Conservation (phyloP, 2,113 vertebrate species). For the Tachysurus vachellii region DNA sequence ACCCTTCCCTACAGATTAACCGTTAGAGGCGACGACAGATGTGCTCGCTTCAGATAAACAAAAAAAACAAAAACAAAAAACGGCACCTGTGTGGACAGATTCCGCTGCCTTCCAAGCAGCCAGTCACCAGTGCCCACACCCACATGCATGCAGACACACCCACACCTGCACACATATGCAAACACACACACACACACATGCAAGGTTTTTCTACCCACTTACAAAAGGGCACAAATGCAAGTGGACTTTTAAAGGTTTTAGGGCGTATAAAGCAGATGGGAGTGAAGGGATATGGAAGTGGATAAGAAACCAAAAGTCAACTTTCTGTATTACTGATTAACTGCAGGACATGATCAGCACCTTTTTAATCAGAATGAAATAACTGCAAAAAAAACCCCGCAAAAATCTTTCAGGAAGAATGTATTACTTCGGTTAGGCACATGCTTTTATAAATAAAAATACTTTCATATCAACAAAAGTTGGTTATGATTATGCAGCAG, state of each 20-base stretch:
- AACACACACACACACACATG: conserved; percentile 42
- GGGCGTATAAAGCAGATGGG: background rate
- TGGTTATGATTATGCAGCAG: background rate
- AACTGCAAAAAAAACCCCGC: background rate
- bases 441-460: background rate
- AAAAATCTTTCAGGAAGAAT: background rate
- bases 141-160: conserved; percentile 47
- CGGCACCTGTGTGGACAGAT: conserved; percentile 50
- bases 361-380: conserved; percentile 1
- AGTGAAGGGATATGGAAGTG: conserved; percentile 36
- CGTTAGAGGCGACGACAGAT: conserved; percentile 76
- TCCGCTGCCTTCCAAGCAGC: conserved; percentile 38
- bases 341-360: conserved; percentile 14
- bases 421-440: background rate
- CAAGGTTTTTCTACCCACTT: conserved; percentile 7
- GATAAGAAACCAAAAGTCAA: conserved; percentile 26
- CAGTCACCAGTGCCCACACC: conserved; percentile 46
- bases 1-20: conserved; percentile 80
- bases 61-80: conserved; percentile 51
- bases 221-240: conserved; percentile 8
- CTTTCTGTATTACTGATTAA: conserved; percentile 48
- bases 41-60: conserved; percentile 67
- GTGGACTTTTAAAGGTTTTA: conserved; percentile 21
- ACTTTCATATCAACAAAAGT: background rate
- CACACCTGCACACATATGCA: conserved; percentile 58